Evolutionary conservation across 2,797 vertebrate species (phyloP), one percentile per base, ranked within the genome.

Genomic region (Podargus strigoides): DNA sequence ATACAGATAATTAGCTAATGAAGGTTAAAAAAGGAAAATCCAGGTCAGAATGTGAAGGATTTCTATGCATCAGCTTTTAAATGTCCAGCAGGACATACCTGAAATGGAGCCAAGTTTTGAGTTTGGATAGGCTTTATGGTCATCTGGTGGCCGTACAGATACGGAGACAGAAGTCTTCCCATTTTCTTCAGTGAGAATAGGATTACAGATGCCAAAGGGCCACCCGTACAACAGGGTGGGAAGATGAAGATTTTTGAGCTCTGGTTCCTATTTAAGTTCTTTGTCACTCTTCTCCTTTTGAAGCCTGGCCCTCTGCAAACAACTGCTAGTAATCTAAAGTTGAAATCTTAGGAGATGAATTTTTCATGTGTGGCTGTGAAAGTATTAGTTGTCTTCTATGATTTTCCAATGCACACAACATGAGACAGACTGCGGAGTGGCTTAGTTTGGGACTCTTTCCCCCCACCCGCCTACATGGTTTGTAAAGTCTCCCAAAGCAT

Each of bases 281-380:
- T 94, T 91, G 47, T 95, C 53, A 70, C 68, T 94, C 62, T 94
- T 94, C 69, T 83, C 13, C 56, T 97, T 93, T 96, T 96, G 96
- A 97, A 96, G 89, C 67, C 16, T 70, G 84, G 49, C 89, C 73
- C 62, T 80, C 70, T 95, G 77, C 75, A 96, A 95, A 96, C 68
- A 93, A 72, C 74, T 96, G 80, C 93, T 94, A 89, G 81, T 90
- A 95, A 96, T 95, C 77, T 94, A 24, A 81, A 93, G 76, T 42
- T 73, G 50, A 83, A 74, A 52, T 86, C 89, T 68, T 63, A 46
- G 19, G 63, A 94, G 89, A 75, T 87, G 58, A 73, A 49, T 89
- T 68, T 92, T 66, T 93, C 85, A 83, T 95, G 52, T 46, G 77
- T 88, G 85, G 70, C 73, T 96, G 50, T 87, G 78, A 75, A 89